Evolutionary conservation across 2,113 vertebrate genomes (phyloP).

Genomic region (Corythaeola cristata): DNA sequence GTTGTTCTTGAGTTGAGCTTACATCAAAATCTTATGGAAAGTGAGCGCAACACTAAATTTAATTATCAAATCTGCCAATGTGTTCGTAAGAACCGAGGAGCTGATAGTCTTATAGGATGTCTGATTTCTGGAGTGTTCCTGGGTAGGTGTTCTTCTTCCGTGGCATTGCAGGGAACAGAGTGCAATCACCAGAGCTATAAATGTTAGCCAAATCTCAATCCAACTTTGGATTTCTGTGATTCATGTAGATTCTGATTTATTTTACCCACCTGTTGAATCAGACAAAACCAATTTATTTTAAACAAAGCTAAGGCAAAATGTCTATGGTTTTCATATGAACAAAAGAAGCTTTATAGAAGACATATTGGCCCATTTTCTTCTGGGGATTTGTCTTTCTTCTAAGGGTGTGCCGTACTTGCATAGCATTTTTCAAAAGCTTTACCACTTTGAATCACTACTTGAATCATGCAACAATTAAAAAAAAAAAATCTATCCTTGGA

Average conservation of each 20-base stretch:
- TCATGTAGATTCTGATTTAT: not conserved
- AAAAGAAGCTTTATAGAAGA: not conserved
- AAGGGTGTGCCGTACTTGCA: not conserved
- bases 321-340: not conserved
- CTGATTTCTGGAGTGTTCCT: not conserved
- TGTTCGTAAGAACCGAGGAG: not conserved
- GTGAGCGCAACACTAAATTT: not conserved
- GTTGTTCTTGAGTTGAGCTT: not conserved
- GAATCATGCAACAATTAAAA: not conserved
- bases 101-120: not conserved
- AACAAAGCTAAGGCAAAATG: not conserved
- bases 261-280: not conserved
- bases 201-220: not conserved
- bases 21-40: not conserved
- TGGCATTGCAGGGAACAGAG: not conserved
- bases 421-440: not conserved
- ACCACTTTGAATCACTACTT: not conserved
- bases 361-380: not conserved
- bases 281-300: not conserved
- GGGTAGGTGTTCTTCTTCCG: not conserved
- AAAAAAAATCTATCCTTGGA: not conserved
- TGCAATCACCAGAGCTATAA: not conserved
- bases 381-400: not conserved
- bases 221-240: not conserved
- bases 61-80: not conserved